These are phyloP conservation scores for Scalopus aquaticus DNA, from an alignment of 2,113 vertebrate genomes.

Conservation along the genomic window DNA sequence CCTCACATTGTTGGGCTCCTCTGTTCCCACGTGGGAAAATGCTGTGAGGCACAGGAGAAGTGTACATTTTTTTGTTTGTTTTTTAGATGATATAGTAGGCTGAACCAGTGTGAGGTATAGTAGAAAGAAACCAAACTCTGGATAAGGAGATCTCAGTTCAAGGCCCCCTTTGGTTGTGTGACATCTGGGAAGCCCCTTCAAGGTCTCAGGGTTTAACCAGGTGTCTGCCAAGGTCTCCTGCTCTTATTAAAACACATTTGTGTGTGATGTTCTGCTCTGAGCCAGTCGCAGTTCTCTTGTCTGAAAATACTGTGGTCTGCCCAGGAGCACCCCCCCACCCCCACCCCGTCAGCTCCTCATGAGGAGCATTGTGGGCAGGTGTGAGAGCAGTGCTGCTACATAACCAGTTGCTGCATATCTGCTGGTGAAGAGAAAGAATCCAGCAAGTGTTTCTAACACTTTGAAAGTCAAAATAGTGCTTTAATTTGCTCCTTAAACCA, in stretches of 20 bases:
- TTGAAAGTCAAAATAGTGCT: constrained; percentile 10
- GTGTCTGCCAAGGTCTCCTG: background rate
- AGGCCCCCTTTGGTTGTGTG: background rate
- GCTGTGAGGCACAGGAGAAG: background rate
- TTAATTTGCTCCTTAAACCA: background rate
- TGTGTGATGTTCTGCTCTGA: background rate
- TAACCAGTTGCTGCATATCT: background rate
- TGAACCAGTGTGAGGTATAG: background rate
- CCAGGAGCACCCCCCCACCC: too few species aligned
- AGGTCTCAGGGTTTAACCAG: background rate
- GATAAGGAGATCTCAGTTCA: background rate
- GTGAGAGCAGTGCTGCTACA: background rate
- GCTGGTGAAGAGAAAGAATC: background rate
- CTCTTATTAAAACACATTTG: background rate
- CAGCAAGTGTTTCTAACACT: background rate
- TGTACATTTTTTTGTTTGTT: background rate
- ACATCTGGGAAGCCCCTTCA: background rate
- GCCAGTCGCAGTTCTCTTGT: background rate
- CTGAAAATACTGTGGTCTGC: background rate
- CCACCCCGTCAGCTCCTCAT: background rate
- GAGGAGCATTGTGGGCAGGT: background rate
- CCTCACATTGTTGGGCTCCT: background rate
- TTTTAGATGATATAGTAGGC: background rate
- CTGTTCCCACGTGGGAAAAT: background rate
- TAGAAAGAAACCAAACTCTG: background rate